Base-by-base conservation (phyloP, 2,888 invertebrate genomes). In the Zaprionus lineosus region DNA sequence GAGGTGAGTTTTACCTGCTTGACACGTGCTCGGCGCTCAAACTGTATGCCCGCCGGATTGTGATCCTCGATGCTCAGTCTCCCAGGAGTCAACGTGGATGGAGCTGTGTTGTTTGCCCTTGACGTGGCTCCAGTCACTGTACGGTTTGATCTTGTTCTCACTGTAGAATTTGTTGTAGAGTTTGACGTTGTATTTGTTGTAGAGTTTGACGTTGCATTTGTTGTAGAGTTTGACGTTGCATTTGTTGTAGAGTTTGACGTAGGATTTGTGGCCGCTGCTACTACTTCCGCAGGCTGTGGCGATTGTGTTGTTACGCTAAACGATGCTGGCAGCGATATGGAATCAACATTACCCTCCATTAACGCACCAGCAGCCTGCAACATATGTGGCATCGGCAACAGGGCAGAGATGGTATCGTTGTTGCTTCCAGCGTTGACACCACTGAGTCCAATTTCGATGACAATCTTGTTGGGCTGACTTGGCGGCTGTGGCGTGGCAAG, bases 11-110 rank as follows among this genome's bases (percentile, higher is more conserved):
- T 84, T 89, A 89, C 89, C 89, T 89, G 76, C 71, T 89, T 89
- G 57, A 91, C 87, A 84, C 89, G 87, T 40, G 89, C 87, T 53
- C 90, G 89, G 51, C 90, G 89, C 56, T 86, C 88, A 57, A 86
- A 86, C 72, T 90, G 87, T 62, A 88, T 89, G 60, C 86, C 83
- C 37, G 86, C 87, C 36, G 87, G 86, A 85, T 89, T 88, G 61
- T 87, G 86, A 78, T 90, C 90, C 21, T 68, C 73, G 57, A 88
- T 86, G 47, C 74, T 73, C 56, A 86, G 44, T n/a, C n/a, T n/a
- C n/a, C n/a, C n/a, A n/a, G n/a, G n/a, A n/a, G 37, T n/a, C 6
- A 33, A 21, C n/a, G 51, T 8, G 15, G 52, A 7, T 24, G 53
- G 24, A 11, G 19, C 3, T 16, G 36, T 5, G n/a, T n/a, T n/a